Conservation (phyloP, 2,113 vertebrate genomes). For the Machaerirhynchus nigripectus region DNA sequence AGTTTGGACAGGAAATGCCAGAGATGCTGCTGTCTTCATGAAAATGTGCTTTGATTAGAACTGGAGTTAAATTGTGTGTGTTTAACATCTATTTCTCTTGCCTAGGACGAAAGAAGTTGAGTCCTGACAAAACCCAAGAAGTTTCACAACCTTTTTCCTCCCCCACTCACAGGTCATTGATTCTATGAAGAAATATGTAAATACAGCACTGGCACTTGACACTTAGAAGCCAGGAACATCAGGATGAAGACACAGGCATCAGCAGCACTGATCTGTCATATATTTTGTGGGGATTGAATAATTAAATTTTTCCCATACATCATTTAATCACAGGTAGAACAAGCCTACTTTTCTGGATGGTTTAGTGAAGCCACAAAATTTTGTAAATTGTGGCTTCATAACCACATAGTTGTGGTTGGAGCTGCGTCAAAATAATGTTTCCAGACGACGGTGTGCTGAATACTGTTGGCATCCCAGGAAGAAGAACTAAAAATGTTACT, state of each 20-base stretch:
- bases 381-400: neutral
- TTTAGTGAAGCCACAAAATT: neutral
- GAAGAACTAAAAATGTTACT: neutral
- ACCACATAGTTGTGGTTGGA: neutral
- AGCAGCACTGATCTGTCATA: neutral
- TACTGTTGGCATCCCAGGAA: neutral
- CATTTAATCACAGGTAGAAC: neutral
- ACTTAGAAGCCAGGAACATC: neutral
- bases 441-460: neutral
- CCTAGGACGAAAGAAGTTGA: neutral
- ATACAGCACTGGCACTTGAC: neutral
- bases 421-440: neutral
- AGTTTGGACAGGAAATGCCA: neutral
- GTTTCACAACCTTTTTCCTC: rapidly evolving
- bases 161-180: neutral
- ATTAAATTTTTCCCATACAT: neutral
- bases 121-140: neutral
- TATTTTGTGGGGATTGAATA: neutral
- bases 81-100: neutral
- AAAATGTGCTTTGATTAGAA: neutral
- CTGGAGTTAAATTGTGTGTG: neutral
- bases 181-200: neutral
- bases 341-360: neutral
- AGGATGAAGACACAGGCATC: neutral
- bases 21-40: neutral